phyloP scores from a whole-genome alignment of 2,888 invertebrate species.

The Drosophila infuscata region DNA sequence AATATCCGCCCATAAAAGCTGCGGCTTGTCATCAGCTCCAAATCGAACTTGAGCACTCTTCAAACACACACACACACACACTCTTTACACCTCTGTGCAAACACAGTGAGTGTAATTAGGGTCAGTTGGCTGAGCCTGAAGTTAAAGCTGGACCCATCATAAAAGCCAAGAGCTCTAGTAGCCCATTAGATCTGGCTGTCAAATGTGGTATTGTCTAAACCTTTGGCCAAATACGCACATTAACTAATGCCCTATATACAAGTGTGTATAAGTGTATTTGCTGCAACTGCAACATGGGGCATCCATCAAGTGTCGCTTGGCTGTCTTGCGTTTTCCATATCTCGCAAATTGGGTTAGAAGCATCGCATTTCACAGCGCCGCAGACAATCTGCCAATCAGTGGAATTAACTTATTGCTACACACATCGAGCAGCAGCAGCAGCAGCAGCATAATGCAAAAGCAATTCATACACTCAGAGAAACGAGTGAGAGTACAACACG shows the following conservation, averaged over 20 bases:
- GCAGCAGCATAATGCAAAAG: conserved; percentile 45
- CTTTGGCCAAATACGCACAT: conserved; percentile 17
- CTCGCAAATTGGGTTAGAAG: conserved; percentile 68
- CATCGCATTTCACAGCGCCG: conserved; percentile 67
- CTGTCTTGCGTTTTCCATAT: conserved; percentile 36
- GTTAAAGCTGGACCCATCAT: conserved; percentile 23
- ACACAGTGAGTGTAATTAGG: conserved; percentile 64
- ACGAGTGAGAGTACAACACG: background rate
- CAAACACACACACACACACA: background rate
- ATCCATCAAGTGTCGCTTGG: conserved; percentile 41
- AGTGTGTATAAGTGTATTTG: background rate
- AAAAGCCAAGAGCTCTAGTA: conserved; percentile 4
- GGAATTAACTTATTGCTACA: conserved; percentile 64
- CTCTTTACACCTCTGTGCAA: conserved; percentile 20
- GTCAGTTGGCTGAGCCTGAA: conserved; percentile 53
- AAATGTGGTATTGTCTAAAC: conserved; percentile 29
- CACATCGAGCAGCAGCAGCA: conserved; percentile 26
- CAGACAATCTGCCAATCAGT: conserved; percentile 61
- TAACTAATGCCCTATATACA: conserved; percentile 8
- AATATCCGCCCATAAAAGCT: conserved; percentile 57
- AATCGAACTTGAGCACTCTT: conserved; percentile 8
- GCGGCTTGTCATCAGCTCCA: conserved; percentile 42
- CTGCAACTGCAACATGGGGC: conserved; percentile 7
- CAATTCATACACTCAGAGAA: conserved; percentile 20
- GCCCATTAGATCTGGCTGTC: conserved; percentile 42